Conservation (phyloP, 2,797 vertebrate genomes). For the Furcifer pardalis region DNA sequence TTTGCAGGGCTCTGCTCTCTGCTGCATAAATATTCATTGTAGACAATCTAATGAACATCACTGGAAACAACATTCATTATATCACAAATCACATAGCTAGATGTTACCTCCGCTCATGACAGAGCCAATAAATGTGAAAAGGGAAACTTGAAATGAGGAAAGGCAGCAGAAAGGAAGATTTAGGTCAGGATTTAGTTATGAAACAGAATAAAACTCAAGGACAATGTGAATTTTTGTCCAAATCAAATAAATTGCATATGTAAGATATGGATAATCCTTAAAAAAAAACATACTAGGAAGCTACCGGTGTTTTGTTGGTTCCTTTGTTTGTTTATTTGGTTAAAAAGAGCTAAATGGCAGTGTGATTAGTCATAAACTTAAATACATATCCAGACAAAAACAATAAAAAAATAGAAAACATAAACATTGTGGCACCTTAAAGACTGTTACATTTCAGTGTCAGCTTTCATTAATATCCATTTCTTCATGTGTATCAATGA, state of each 20-base stretch:
- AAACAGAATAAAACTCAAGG: background rate
- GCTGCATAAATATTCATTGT: conserved; percentile 21
- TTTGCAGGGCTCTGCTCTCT: background rate
- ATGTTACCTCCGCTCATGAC: conserved; percentile 6
- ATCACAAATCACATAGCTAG: conserved; percentile 17
- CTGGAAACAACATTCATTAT: conserved; percentile 13
- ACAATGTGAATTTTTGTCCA: background rate
- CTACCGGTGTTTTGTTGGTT: background rate
- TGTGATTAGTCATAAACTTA: background rate
- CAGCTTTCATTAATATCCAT: too few relatives aligned
- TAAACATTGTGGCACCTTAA: too few relatives aligned
- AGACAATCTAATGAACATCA: conserved; percentile 11
- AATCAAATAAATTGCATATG: background rate
- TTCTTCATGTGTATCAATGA: too few relatives aligned
- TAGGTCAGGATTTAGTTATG: background rate
- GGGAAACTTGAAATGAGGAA: background rate
- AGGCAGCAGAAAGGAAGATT: background rate
- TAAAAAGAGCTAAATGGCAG: background rate
- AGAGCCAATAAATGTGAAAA: background rate
- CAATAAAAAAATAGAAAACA: too few relatives aligned
- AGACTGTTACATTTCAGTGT: too few relatives aligned
- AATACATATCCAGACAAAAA: too few relatives aligned
- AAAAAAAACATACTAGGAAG: background rate
- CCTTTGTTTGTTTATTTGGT: background rate
- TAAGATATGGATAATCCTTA: background rate